Evolutionary conservation across 2,113 vertebrate genomes (phyloP).

Genomic region (Gymnogyps californianus): DNA sequence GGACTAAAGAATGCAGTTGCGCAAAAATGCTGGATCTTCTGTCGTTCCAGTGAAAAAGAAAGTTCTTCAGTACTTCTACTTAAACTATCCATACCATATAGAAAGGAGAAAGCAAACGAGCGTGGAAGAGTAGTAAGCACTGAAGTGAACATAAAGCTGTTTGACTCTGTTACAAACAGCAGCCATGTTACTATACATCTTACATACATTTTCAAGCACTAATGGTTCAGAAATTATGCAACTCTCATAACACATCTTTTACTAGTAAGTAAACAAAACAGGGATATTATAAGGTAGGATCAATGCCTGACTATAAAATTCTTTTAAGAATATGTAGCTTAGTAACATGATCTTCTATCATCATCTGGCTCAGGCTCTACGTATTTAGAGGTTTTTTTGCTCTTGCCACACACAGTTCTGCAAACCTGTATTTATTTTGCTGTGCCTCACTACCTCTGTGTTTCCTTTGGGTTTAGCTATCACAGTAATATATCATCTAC

Average conservation of each 20-base stretch:
- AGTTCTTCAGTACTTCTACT: neutral
- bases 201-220: neutral
- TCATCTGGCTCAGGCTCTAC: neutral
- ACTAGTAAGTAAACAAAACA: neutral
- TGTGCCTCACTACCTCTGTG: neutral
- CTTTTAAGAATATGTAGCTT: neutral
- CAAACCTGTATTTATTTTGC: neutral
- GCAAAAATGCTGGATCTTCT: neutral
- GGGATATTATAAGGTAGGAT: neutral
- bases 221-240: neutral
- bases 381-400: neutral
- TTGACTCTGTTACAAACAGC: neutral
- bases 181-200: neutral
- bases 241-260: neutral
- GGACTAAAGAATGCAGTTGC: neutral
- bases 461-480: neutral
- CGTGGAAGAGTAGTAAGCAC: neutral
- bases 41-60: neutral
- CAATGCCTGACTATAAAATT: neutral
- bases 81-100: neutral
- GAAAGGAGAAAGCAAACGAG: neutral
- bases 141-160: neutral
- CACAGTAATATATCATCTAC: neutral
- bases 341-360: neutral
- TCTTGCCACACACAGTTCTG: neutral